Evolutionary conservation across 2,113 vertebrate genomes (phyloP).

Genomic region (Genyomyrus donnyi): DNA sequence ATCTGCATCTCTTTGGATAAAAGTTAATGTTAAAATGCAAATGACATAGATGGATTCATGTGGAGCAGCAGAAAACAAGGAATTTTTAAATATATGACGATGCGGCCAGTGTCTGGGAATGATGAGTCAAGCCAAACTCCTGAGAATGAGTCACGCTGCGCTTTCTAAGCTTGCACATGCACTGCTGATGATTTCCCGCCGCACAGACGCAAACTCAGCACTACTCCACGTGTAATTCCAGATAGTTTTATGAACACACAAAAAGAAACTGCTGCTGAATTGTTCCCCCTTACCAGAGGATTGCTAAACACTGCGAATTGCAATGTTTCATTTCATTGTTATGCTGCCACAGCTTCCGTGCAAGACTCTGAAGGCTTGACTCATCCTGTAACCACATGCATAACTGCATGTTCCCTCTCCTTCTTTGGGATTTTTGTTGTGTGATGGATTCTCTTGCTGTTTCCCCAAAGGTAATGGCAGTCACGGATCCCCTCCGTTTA

Average conservation of each 20-base stretch:
- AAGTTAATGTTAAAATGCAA: not conserved
- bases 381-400: not conserved
- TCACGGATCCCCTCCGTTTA: not conserved
- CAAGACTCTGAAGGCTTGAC: not conserved
- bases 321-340: not conserved
- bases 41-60: not conserved
- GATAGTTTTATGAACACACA: not conserved
- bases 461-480: constrained; percentile 4
- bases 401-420: not conserved
- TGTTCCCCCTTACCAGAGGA: not conserved
- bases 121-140: not conserved
- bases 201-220: not conserved
- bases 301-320: not conserved
- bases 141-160: not conserved
- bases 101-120: not conserved
- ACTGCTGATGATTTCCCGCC: not conserved
- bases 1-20: not conserved
- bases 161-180: not conserved
- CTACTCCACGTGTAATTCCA: not conserved
- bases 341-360: not conserved
- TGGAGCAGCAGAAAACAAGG: not conserved
- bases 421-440: constrained; percentile 11
- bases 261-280: not conserved
- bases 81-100: not conserved
- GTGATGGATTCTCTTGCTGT: constrained; percentile 11